Evolutionary conservation across 2,888 invertebrate species (phyloP).

Genomic region (Mythimna impura): DNA sequence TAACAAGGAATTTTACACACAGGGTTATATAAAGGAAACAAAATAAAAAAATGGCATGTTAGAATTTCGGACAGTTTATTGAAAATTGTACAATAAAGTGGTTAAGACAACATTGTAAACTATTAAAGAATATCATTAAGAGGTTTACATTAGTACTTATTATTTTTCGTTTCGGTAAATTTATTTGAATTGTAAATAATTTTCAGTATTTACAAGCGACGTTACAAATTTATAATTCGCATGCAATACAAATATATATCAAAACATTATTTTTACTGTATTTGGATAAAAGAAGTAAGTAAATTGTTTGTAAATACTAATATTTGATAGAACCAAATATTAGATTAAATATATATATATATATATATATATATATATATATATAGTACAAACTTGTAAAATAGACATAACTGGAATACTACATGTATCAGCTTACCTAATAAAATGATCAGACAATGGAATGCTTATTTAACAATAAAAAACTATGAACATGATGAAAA

Average conservation of each 20-base stretch:
- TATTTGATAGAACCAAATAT: constrained; percentile 10
- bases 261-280: background rate
- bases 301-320: no score
- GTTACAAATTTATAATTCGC: constrained; percentile 5
- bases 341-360: constrained; percentile 8
- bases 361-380: constrained; percentile 17
- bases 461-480: constrained; percentile 63
- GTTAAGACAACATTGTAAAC: constrained; percentile 53
- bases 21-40: constrained; percentile 56
- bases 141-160: constrained; percentile 3
- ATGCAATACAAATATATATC: background rate
- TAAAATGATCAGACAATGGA: constrained; percentile 58
- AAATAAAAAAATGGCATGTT: constrained; percentile 68
- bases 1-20: constrained; percentile 9
- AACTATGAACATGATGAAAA: constrained; percentile 47
- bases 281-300: background rate
- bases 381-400: constrained; percentile 31
- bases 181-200: constrained; percentile 7
- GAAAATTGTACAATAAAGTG: constrained; percentile 62
- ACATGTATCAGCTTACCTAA: constrained; percentile 39
- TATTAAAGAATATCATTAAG: constrained; percentile 15
- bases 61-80: constrained; percentile 76
- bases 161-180: constrained; percentile 1
- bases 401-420: constrained; percentile 7
- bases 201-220: constrained; percentile 15